Evolutionary conservation across 2,888 invertebrate genomes (phyloP), one percentile per base, ranked within the genome.

Genomic region (Cordilura impudica): DNA sequence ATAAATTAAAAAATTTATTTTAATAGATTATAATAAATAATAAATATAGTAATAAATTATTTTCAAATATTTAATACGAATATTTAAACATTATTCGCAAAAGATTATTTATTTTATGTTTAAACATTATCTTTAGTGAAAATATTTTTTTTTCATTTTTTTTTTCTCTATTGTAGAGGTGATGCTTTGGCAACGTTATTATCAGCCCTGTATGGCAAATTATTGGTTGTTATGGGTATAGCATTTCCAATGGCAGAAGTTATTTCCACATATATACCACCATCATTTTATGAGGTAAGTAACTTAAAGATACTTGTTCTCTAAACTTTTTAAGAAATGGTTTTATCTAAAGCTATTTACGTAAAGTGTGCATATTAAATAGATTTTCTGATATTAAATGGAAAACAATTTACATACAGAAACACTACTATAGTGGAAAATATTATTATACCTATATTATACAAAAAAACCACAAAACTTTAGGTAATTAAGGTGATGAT

Each of bases 191-290:
- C 96, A 75, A 95, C 96, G 35, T 95, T 97, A 16, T 92, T 98
- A 82, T 98, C 98, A 81, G 97, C 97, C 0, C 92, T 98, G 26
- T 98, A 98, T 89, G 97, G 97, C 54, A 97, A 98, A 90, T 92
- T 98, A 63, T 91, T 98, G 84, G 97, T 98, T 47, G 97, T 98
- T 54, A 96, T 97, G 95, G 98, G 98, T 81, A 94, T 97, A 82
- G 97, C 97, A 14, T 97, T 98, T 90, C 98, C 98, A 63, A 95
- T 98, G 94, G 96, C 98, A 81, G 97, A 98, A 92, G 97, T 97
- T 84, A 97, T 97, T 88, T 97, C 97, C 51, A 96, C 96, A 19
- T 96, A 96, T 90, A 96, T 97, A 88, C 97, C 97, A 86, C 96
- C 96, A 82, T 96, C 96, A 29, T 97, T 96, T 90, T 97, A 97